Base-by-base conservation (phyloP, 1,140 invertebrate genomes). In the Chelonus insularis region DNA sequence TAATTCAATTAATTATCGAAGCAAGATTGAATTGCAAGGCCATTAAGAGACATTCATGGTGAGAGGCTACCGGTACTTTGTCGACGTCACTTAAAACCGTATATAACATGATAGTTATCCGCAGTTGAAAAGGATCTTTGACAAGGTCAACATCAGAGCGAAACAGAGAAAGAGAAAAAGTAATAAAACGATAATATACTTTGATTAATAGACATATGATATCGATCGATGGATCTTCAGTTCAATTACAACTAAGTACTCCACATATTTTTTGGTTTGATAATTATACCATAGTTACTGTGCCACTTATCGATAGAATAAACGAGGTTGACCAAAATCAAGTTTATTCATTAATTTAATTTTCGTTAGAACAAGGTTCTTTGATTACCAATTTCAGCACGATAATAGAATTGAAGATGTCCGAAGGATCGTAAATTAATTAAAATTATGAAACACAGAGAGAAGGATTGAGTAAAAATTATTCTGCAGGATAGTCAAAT, bases 301-400 rank as follows among this genome's bases (percentile, higher is more conserved):
- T 16, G 16, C 16, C 16, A 14, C n/a, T 39, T 43, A 18, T 43
- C 41, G 16, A 43, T 43, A 7, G 7, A 29, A 43, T 39, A 39
- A n/a, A 39, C 14, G 16, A 16, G 12, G 12, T 18, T 43, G 14
- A 7, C 16, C 41, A 12, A 39, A 12, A 12, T 14, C 41, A 43
- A n/a, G 9, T 18, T 21, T 55, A 55, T 55, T 34, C 12, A 37
- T 61, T 61, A 39, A 61, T 55, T 45, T 14, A 21, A 16, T 29
- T 0, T 8, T 43, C 55, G 55, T 55, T 51, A 12, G 59, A 23
- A 36, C 59, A 55, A 51, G 59, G 59, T 55, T 41, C 29, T 9
- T 39, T 59, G 16, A 51, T 61, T 39, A 39, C 34, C 51, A 55
- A 14, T 55, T 25, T 55, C 51, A 55, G 59, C 51, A 55, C 59